phyloP scores from a whole-genome alignment of 2,888 invertebrate species.

The Harpalus rufipes region DNA sequence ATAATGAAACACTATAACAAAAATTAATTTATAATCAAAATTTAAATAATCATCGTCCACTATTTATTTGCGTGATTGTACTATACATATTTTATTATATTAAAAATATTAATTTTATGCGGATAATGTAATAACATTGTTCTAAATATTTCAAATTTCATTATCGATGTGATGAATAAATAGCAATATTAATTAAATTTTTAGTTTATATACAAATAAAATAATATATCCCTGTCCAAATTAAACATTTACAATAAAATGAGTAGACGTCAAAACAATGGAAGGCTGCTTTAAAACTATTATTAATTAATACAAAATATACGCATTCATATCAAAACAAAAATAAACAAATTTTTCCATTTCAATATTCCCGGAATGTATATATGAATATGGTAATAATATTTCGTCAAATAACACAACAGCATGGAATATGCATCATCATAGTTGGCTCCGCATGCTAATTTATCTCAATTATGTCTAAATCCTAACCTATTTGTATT shows the following conservation, averaged over 20 bases:
- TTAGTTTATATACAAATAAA: neutral
- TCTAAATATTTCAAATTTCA: neutral
- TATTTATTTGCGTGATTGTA: neutral
- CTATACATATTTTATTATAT: neutral
- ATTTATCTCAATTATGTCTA: slow-evolving; percentile 36
- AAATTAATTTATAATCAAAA: neutral
- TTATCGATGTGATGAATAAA: neutral
- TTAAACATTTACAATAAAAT: neutral
- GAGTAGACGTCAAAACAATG: neutral
- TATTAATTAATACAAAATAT: slow-evolving; percentile 12
- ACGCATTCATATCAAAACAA: neutral
- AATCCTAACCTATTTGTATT: slow-evolving; percentile 31
- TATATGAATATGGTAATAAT: slow-evolving; percentile 10
- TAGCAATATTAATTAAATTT: neutral
- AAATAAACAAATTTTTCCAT: neutral
- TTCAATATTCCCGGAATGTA: slow-evolving; percentile 3
- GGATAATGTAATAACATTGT: neutral
- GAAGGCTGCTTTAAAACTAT: neutral
- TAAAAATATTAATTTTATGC: neutral
- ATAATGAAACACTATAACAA: too few relatives aligned
- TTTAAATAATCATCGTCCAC: too few relatives aligned
- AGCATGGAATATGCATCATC: slow-evolving; percentile 9
- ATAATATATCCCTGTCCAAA: neutral
- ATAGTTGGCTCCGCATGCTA: slow-evolving; percentile 2
- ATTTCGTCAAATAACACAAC: slow-evolving; percentile 15